phyloP scores from a whole-genome alignment of 2,113 vertebrate species.

The Labeo rohita region DNA sequence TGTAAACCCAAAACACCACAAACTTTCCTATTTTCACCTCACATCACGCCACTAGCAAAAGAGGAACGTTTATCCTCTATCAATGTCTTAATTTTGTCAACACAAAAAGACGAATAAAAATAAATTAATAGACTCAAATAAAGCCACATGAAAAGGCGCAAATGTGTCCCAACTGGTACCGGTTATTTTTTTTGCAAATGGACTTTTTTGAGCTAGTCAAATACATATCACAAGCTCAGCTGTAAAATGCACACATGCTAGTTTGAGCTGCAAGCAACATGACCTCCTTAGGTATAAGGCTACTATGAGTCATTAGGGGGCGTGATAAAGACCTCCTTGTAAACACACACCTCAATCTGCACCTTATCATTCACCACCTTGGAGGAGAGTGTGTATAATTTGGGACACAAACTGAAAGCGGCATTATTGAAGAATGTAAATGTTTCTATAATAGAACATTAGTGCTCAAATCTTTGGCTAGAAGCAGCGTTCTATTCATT shows the following conservation, averaged over 20 bases:
- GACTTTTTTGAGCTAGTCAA: slow-evolving; percentile 13
- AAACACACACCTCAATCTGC: not conserved
- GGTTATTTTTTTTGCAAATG: not conserved
- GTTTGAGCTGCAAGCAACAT: slow-evolving; percentile 38
- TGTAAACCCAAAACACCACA: slow-evolving; percentile 31
- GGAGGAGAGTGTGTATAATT: not conserved
- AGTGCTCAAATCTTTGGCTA: not conserved
- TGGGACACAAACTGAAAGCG: not conserved
- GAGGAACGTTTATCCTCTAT: not conserved
- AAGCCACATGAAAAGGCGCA: slow-evolving; percentile 1
- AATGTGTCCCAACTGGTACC: not conserved
- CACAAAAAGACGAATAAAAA: not conserved
- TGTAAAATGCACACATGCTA: slow-evolving; percentile 32
- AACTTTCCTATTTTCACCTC: not conserved
- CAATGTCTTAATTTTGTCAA: not conserved
- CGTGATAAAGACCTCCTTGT: not conserved
- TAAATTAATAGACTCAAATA: not conserved
- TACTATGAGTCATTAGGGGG: slow-evolving; percentile 28
- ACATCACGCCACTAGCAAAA: not conserved
- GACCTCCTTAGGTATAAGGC: not conserved
- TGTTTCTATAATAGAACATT: not conserved
- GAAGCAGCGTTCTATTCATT: not conserved
- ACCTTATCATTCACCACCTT: slow-evolving; percentile 33
- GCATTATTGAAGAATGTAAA: not conserved
- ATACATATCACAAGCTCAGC: slow-evolving; percentile 9